Base-by-base conservation (phyloP, 2,888 invertebrate species). In the Fragum sueziense region DNA sequence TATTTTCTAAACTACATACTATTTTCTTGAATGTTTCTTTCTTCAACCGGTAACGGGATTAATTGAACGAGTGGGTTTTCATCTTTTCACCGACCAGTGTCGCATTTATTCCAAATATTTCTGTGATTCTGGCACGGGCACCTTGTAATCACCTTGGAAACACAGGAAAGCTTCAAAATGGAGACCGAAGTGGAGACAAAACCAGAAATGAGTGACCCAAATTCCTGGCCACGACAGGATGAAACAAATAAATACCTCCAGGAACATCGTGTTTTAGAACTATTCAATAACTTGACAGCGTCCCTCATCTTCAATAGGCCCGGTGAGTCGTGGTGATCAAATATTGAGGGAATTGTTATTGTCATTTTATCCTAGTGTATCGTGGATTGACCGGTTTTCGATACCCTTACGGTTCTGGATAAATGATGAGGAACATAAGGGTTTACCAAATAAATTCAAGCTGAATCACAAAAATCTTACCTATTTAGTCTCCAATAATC, bases 231-330 rank as follows among this genome's bases (percentile, higher is more conserved):
- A 78, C 62, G 89, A 74, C 85, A 88, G 77, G 81, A 85, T 33
- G 91, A 90, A 77, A 91, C 92, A 11, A 83, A 76, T 33, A 86
- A 87, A 51, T 92, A 92, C 83, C 70, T 92, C 20, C 80, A 89
- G 70, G 87, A 90, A 29, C 91, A 92, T 76, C 86, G 87, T 70
- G 85, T 92, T 65, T 33, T 90, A 41, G 92, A 92, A 59, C 82
- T 92, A 9, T 91, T 92, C 54, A 89, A 91, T 80, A 92, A 92
- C 73, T 62, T 92, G 59, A 92, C 91, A 57, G 83, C 92, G 61
- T 90, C 91, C 71, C 79, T 92, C n/a, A 91, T 92, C 27, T 92
- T 90, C 75, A 80, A 82, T n/a, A 85, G 90, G 77, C 92, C 92
- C 86, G 90, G 91, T 91, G 41, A 2, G n/a, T n/a, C n/a, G n/a